These are phyloP conservation scores for Alexandromys fortis DNA, from an alignment of 2,113 vertebrate species.

Conservation along the genomic window DNA sequence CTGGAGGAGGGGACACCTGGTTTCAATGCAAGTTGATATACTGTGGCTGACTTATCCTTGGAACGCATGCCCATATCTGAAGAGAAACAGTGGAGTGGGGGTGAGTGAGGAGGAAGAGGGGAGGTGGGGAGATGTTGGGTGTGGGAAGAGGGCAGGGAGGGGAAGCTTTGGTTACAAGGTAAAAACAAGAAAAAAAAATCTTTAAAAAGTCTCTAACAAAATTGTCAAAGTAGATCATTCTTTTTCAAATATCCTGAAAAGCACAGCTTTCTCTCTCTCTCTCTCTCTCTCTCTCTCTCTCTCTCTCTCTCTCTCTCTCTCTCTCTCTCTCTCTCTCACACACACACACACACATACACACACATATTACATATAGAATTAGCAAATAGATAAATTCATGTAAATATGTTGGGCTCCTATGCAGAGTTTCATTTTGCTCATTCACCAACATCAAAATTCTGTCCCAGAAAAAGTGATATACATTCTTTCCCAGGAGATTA, in stretches of 20 bases:
- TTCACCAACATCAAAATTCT: neutral
- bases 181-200: neutral
- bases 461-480: neutral
- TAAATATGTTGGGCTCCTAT: neutral
- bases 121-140: neutral
- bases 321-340: neutral
- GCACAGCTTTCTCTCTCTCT: neutral
- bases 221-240: neutral
- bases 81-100: neutral
- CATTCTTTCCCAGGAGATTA: neutral
- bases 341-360: neutral
- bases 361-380: neutral
- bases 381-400: neutral
- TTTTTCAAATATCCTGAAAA: neutral
- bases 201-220: neutral
- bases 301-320: too few species aligned
- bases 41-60: neutral
- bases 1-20: neutral
- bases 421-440: slow-evolving; percentile 16
- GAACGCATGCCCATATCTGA: neutral
- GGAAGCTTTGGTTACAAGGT: neutral
- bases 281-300: neutral
- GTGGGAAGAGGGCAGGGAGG: neutral
- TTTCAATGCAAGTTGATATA: neutral
- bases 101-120: too few species aligned